Percentiles rank a stretch among this genome's conserved stretches.
These are phyloP conservation scores for Brachionus calyciflorus DNA, from an alignment of 1,140 invertebrate species.

Conservation along the genomic window DNA sequence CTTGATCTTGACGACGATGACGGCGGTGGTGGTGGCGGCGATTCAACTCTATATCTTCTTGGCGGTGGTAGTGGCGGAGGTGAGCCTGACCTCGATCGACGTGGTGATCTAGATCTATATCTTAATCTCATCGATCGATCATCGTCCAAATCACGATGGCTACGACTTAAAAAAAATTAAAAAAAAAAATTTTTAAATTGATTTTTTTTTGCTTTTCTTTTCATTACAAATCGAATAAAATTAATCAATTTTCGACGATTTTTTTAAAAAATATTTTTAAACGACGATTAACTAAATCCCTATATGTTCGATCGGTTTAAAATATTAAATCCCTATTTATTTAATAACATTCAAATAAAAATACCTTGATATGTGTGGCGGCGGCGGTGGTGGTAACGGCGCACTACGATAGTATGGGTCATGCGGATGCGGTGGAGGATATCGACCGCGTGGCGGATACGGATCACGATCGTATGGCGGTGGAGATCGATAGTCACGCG, in stretches of 20 bases:
- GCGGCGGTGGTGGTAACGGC: background rate
- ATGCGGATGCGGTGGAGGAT: background rate
- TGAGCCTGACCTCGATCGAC: background rate
- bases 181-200: background rate
- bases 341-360: conserved; percentile 35
- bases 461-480: conserved; percentile 8
- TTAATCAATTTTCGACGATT: too few species aligned
- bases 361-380: conserved; percentile 27
- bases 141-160: conserved; percentile 5
- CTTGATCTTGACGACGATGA: background rate
- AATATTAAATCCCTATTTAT: background rate
- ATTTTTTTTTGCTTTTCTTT: too few species aligned
- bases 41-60: too few species aligned
- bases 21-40: background rate
- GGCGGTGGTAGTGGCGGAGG: background rate
- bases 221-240: too few species aligned
- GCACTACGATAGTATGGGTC: conserved; percentile 9
- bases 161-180: background rate
- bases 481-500: background rate
- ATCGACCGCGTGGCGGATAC: background rate
- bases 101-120: conserved; percentile 13
- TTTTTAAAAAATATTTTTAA: too few species aligned
- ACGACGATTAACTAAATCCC: too few species aligned
- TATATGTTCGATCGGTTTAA: background rate
- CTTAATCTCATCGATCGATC: background rate